Conservation (phyloP, 2,113 vertebrate genomes). For the Scomber scombrus region DNA sequence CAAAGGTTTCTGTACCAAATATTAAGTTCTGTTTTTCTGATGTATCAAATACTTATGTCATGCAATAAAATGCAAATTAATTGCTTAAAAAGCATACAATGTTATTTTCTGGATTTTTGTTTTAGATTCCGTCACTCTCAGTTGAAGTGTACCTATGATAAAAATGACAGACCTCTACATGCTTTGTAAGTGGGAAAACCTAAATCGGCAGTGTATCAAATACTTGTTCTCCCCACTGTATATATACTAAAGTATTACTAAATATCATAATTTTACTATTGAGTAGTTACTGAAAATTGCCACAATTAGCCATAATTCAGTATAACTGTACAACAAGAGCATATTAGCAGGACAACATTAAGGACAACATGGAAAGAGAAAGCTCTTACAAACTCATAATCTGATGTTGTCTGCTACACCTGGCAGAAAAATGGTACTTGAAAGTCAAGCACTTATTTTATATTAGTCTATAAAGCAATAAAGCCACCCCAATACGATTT, state of each 20-base stretch:
- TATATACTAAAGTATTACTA: conserved; percentile 8
- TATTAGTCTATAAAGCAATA: conserved; percentile 58
- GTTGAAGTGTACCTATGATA: too few species aligned
- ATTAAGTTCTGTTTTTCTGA: too few species aligned
- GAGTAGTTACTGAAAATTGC: conserved; percentile 30
- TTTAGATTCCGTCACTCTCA: too few species aligned
- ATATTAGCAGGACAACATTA: conserved; percentile 10
- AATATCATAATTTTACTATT: conserved; percentile 16
- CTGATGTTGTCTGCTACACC: conserved; percentile 19
- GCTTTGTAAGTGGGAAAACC: too few species aligned
- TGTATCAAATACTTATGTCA: too few species aligned
- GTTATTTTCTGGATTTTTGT: too few species aligned
- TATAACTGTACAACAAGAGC: conserved; percentile 18
- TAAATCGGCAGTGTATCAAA: too few species aligned
- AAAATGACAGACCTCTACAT: too few species aligned
- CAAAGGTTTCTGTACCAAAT: too few species aligned
- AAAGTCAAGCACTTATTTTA: conserved; percentile 31
- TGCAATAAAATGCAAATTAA: too few species aligned
- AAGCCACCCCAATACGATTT: conserved; percentile 44
- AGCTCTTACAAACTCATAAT: conserved; percentile 26
- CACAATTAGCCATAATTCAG: conserved; percentile 41
- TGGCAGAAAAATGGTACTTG: conserved; percentile 24
- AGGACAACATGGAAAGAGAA: background rate
- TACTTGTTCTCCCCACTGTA: too few species aligned
- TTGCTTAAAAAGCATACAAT: too few species aligned